Evolutionary conservation across 37 sponge, comb jelly and placozoan species (phyloP).

Genomic region (Ephydatia muelleri): DNA sequence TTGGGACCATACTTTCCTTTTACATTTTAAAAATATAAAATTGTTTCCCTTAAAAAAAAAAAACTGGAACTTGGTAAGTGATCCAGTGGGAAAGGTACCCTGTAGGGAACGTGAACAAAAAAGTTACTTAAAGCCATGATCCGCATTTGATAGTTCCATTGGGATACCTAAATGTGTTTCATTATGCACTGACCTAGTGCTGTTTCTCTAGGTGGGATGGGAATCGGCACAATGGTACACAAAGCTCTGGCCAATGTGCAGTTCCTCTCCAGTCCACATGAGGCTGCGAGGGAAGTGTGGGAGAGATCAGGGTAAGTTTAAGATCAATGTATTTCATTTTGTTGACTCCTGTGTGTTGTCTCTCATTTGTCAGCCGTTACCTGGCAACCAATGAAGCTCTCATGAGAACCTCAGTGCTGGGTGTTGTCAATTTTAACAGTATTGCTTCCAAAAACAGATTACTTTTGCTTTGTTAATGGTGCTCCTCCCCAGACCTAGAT

Average conservation of each 20-base stretch:
- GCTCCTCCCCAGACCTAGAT: conserved; percentile 52
- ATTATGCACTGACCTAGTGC: not conserved
- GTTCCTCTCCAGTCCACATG: conserved; percentile 76
- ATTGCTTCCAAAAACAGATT: not conserved
- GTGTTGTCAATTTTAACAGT: conserved; percentile 80
- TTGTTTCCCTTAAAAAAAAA: too few species aligned
- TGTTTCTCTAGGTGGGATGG: conserved; percentile 77
- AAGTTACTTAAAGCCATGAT: too few species aligned
- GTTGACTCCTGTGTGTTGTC: not conserved
- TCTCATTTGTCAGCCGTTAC: conserved; percentile 40
- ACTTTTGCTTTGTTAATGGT: not conserved
- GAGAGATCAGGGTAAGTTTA: conserved; percentile 73
- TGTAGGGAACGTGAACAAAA: too few species aligned
- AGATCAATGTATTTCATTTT: not conserved
- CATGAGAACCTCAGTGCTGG: conserved; percentile 87
- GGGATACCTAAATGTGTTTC: not conserved
- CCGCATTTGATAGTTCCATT: too few species aligned
- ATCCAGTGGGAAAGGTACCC: too few species aligned
- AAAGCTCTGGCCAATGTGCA: conserved; percentile 25
- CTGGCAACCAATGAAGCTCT: conserved; percentile 94
- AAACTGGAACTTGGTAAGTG: too few species aligned
- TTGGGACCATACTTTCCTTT: not conserved
- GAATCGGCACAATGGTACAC: conserved; percentile 74
- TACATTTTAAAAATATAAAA: not conserved
- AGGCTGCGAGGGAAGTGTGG: conserved; percentile 75